These are phyloP conservation scores for Acrocyrtus sp. DNA, from an alignment of 2,888 invertebrate genomes.

Conservation along the genomic window DNA sequence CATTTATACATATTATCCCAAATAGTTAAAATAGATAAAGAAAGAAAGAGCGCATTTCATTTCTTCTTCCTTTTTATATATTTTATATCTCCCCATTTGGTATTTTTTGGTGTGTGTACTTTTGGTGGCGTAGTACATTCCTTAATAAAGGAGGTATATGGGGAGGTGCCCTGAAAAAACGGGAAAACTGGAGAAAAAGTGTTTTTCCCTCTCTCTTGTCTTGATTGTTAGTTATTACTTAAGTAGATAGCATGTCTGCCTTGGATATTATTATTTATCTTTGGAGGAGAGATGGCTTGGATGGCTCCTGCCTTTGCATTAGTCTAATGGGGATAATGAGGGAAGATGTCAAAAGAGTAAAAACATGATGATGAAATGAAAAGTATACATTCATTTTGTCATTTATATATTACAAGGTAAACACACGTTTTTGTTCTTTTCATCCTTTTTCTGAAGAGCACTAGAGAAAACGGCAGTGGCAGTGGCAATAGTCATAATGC, in stretches of 20 bases:
- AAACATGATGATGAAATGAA: constrained; percentile 38
- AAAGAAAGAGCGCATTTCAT: background rate
- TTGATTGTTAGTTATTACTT: too few relatives aligned
- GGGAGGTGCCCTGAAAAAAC: too few relatives aligned
- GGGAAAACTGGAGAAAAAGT: too few relatives aligned
- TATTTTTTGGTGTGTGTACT: too few relatives aligned
- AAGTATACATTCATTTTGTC: constrained; percentile 27
- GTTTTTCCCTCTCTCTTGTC: too few relatives aligned
- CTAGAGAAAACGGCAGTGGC: too few relatives aligned
- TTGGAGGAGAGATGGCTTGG: too few relatives aligned
- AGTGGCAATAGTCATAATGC: too few relatives aligned
- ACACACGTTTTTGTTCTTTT: constrained; percentile 7
- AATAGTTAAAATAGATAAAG: constrained; percentile 11
- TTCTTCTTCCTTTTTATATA: background rate
- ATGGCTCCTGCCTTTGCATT: constrained; percentile 26
- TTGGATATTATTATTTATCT: constrained; percentile 30
- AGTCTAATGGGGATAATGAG: constrained; percentile 33
- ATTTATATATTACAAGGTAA: constrained; percentile 22
- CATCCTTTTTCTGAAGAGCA: constrained; percentile 12
- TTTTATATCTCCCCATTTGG: background rate
- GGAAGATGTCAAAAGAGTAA: constrained; percentile 36
- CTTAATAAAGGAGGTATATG: too few relatives aligned
- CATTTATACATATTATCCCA: constrained; percentile 8
- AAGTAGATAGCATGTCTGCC: too few relatives aligned
- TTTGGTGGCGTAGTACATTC: too few relatives aligned